phyloP scores from a whole-genome alignment of 2,888 invertebrate species.

The Ormyrus pomaceus region DNA sequence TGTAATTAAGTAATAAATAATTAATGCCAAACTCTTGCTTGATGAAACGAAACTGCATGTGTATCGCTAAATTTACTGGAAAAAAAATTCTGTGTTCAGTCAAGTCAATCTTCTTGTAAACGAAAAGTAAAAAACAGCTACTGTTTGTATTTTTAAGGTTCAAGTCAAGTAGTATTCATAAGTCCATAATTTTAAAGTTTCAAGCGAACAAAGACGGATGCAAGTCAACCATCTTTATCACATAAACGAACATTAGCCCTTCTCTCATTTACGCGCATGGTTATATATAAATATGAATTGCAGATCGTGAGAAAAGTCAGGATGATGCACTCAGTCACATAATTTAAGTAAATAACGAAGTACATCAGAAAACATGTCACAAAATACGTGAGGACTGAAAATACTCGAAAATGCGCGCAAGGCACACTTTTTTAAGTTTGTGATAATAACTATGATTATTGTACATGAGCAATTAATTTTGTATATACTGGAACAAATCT shows the following conservation, averaged over 20 bases:
- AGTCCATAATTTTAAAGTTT: slow-evolving; percentile 37
- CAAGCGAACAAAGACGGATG: background rate
- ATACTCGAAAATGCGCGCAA: slow-evolving; percentile 49
- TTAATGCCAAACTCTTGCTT: slow-evolving; percentile 58
- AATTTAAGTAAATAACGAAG: slow-evolving; percentile 35
- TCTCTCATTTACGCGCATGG: slow-evolving; percentile 48
- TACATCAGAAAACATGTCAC: slow-evolving; percentile 37
- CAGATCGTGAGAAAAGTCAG: slow-evolving; percentile 18
- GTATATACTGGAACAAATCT: slow-evolving; percentile 56
- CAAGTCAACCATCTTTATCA: slow-evolving; percentile 10
- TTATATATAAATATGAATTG: slow-evolving; percentile 40
- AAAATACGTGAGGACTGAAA: slow-evolving; percentile 44
- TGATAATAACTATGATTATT: slow-evolving; percentile 51
- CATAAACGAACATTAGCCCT: slow-evolving; percentile 29
- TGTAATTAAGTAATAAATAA: slow-evolving; percentile 51
- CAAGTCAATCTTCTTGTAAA: slow-evolving; percentile 51
- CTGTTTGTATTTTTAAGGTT: slow-evolving; percentile 45
- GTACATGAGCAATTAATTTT: slow-evolving; percentile 57
- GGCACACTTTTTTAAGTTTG: slow-evolving; percentile 57
- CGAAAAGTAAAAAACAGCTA: slow-evolving; percentile 31
- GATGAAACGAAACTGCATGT: slow-evolving; percentile 43
- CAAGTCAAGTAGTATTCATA: slow-evolving; percentile 30
- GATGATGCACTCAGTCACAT: slow-evolving; percentile 41
- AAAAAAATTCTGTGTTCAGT: slow-evolving; percentile 51
- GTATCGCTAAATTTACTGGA: slow-evolving; percentile 41